A percentile compares a stretch with the other conserved stretches of the same genome.
Evolutionary conservation across 2,888 invertebrate species (phyloP).

Genomic region (Mycogona germanica): DNA sequence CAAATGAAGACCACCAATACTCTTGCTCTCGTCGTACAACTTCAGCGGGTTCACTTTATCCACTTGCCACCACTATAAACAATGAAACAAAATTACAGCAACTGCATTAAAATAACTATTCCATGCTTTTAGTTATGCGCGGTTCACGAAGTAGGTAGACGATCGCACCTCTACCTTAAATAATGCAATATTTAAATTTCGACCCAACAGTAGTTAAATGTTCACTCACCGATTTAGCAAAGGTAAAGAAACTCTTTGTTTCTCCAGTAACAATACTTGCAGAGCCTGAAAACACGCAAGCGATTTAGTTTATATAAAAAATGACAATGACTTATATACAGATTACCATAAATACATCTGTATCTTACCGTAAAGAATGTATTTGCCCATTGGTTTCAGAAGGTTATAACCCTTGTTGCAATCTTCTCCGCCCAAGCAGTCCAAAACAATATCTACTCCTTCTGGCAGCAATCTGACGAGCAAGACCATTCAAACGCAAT

Average conservation of each 20-base stretch:
- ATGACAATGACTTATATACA: neutral
- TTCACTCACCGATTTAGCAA: conserved; percentile 60
- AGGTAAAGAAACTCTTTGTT: conserved; percentile 81
- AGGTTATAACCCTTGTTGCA: conserved; percentile 71
- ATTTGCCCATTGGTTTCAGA: conserved; percentile 77
- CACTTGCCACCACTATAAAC: conserved; percentile 75
- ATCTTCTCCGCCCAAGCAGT: conserved; percentile 79
- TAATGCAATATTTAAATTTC: too few species aligned
- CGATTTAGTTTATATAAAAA: neutral
- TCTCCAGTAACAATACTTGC: conserved; percentile 82
- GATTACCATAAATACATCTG: neutral
- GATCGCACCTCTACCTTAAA: too few species aligned
- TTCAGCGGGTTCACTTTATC: conserved; percentile 84
- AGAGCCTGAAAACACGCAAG: conserved; percentile 45
- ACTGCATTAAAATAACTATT: neutral
- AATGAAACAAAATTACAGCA: neutral
- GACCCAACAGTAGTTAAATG: too few species aligned
- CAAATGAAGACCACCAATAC: conserved; percentile 66
- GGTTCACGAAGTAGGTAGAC: too few species aligned
- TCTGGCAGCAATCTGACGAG: too few species aligned
- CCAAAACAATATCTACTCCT: conserved; percentile 74
- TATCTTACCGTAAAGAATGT: conserved; percentile 61
- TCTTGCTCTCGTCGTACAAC: conserved; percentile 79
- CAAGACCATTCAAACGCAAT: too few species aligned
- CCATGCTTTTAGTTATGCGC: too few species aligned